Evolutionary conservation across 2,113 vertebrate genomes (phyloP), one percentile per base, ranked within the genome.

Genomic region (Tupaia chinensis): DNA sequence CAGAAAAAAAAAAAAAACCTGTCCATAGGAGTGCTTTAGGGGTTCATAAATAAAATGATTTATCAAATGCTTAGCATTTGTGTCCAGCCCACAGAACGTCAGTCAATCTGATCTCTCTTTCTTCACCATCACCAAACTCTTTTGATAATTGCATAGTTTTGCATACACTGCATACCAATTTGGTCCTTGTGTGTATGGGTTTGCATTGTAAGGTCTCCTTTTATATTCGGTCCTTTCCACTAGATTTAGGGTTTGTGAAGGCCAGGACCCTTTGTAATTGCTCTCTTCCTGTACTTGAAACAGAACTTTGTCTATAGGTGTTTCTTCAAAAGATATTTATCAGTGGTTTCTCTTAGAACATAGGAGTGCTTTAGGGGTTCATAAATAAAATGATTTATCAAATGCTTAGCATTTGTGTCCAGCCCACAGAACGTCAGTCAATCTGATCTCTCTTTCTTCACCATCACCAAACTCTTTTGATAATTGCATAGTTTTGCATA

Each of bases 101-200:
- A 16, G 0, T 23, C 56, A 58, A 15, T 66, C 11, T 11, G 22
- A 44, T 61, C 29, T 68, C 53, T 80, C 15, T 22, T 56, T 81
- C 32, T 25, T 80, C 9, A 23, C 65, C 13, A 0, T 68, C 0
- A 0, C 84, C 72, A 27, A 77, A 54, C 80, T 68, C 29, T 82
- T 73, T 72, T 22, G 19, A 61, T 78, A 32, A 17, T 15, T 34
- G 23, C 16, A 0, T 14, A 2, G 9, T 85, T 56, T 82, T 44
- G 19, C 22, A 19, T 16, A 6, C 0, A 22, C 15, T 4, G 14
- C 22, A 0, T 17, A 22, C 34, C 14, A 11, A 2, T 61, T 25
- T 76, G 77, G 58, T 27, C 81, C 87, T 82, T n/a, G 44, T 29
- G 9, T 69, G 2, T 69, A 8, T 19, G 17, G 29, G 9, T 80